These are phyloP conservation scores for Epicauta chinensis DNA, from an alignment of 1,140 invertebrate genomes.

Conservation along the genomic window DNA sequence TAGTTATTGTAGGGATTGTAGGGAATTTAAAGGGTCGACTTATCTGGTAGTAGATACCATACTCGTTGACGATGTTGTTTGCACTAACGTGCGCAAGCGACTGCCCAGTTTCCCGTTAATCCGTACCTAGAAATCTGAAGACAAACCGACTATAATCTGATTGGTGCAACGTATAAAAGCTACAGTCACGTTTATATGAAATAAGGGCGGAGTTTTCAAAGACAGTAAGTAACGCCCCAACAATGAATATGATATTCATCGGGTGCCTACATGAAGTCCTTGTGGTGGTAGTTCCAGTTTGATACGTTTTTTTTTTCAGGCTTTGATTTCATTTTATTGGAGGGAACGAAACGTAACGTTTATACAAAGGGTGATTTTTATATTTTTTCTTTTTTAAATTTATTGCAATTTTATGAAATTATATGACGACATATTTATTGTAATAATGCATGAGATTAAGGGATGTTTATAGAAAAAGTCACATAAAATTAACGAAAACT, in stretches of 20 bases:
- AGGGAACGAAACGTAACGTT: no score
- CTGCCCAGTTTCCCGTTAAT: slow-evolving; percentile 8
- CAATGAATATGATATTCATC: slow-evolving; percentile 3
- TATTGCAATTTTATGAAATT: no score
- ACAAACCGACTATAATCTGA: background rate
- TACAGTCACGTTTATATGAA: slow-evolving; percentile 1
- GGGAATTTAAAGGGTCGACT: background rate
- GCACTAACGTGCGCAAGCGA: slow-evolving; percentile 7
- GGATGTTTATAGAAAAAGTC: no score
- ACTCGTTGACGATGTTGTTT: background rate
- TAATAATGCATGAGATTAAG: no score
- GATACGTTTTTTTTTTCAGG: background rate
- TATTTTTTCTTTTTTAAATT: no score
- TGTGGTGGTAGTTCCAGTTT: slow-evolving; percentile 8
- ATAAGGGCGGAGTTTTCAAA: slow-evolving; percentile 4
- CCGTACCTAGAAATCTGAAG: slow-evolving; percentile 8
- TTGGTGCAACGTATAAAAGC: slow-evolving; percentile 3
- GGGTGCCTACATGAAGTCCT: slow-evolving; percentile 1
- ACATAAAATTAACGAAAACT: no score
- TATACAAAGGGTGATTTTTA: no score
- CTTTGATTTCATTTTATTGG: no score
- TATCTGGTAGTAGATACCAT: background rate
- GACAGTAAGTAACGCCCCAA: background rate
- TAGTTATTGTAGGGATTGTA: no score
- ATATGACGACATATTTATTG: no score